Evolutionary conservation across 2,797 vertebrate genomes (phyloP), one percentile per base, ranked within the genome.

Genomic region (Myripristis murdjan): DNA sequence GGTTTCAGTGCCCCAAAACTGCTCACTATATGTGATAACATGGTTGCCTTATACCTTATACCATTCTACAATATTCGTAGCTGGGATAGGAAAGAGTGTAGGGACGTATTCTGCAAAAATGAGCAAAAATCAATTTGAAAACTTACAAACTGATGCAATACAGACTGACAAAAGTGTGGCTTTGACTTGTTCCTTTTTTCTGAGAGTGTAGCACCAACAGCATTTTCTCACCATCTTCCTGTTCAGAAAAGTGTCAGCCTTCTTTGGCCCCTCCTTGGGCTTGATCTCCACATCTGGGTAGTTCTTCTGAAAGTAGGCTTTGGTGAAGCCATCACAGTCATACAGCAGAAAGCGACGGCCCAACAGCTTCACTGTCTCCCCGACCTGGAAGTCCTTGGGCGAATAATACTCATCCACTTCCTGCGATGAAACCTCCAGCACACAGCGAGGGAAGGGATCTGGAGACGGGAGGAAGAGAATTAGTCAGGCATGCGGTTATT

Each of bases 381-480:
- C 97, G 0, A 98, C 79, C 20, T 80, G 88, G 91, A 99, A 98
- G 91, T 99, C 98, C 86, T 88, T 95, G 39, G 96, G 96, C 8
- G 95, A 95, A 70, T 89, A 96, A 91, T 95, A 99, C 84, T 99
- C 95, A 0, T 94, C 86, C 18, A 99, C 97, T 20, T 99, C 97
- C 1, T 95, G 79, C 10, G 92, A 78, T 1, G 96, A 95, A 59
- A 97, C 81, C 84, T 99, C 97, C 85, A 99, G 87, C 74, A 98
- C 95, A 70, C 96, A 96, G 44, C 89, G 93, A n/a, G 97, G 96
- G 66, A 98, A 98, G 16, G 79, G 75, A 46, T 93, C 98, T 98
- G 87, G 1, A 47, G 37, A 51, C 24, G 9, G 9, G 72, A 31
- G 15, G 4, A 44, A n/a, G 18, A 16, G 37, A 24, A 12, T 37